Evolutionary conservation across 2,113 vertebrate genomes (phyloP).

Genomic region (Phylloscopus trochilus): DNA sequence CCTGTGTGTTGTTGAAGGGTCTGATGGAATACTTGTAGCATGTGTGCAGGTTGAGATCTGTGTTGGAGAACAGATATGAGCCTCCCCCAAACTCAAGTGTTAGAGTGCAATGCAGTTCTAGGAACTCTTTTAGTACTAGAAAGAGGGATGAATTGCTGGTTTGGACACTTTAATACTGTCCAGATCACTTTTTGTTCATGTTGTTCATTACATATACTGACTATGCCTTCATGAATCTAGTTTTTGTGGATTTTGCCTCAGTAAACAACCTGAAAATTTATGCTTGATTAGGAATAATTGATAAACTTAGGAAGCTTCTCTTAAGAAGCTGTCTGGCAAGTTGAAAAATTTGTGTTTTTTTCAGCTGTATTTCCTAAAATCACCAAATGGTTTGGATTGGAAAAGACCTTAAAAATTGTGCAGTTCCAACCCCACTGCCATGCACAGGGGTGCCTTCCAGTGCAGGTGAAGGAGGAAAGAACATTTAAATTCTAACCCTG

Average conservation of each 20-base stretch:
- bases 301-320: neutral
- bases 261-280: neutral
- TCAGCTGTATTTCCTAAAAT: neutral
- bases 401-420: neutral
- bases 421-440: neutral
- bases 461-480: neutral
- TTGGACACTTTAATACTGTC: neutral
- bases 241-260: neutral
- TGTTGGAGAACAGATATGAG: neutral
- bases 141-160: neutral
- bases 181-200: neutral
- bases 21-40: rapidly evolving
- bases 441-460: neutral
- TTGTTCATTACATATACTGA: neutral
- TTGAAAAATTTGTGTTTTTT: neutral
- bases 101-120: neutral
- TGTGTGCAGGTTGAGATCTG: neutral
- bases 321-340: neutral
- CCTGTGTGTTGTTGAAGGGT: neutral
- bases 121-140: neutral
- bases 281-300: neutral
- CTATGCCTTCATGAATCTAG: neutral
- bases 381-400: neutral
- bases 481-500: neutral
- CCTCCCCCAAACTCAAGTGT: neutral